These are phyloP conservation scores for Scaptomyza pallida DNA, from an alignment of 1,140 invertebrate species.

Conservation along the genomic window DNA sequence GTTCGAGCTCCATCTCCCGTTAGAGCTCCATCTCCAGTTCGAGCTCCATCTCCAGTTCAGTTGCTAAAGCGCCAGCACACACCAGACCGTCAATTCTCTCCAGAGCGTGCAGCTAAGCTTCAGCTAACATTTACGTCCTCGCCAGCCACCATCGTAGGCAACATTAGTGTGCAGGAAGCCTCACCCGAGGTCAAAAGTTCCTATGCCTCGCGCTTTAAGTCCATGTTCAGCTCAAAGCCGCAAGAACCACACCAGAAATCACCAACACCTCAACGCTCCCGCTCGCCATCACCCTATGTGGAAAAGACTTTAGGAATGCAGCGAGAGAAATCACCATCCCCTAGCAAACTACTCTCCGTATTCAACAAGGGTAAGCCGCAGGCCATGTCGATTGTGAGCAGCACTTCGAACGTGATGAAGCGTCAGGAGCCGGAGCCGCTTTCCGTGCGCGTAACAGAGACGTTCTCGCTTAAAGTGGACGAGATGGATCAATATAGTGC, in stretches of 20 bases:
- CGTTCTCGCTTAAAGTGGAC: slow-evolving; percentile 79
- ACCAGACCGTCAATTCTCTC: slow-evolving; percentile 62
- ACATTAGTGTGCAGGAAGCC: slow-evolving; percentile 45
- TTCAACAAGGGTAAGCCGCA: slow-evolving; percentile 61
- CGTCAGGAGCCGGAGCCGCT: slow-evolving; percentile 64
- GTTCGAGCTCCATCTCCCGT: background rate
- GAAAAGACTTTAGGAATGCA: slow-evolving; percentile 3
- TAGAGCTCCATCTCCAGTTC: background rate
- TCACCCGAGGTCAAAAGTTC: slow-evolving; percentile 63
- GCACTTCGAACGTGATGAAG: slow-evolving; percentile 51
- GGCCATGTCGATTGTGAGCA: slow-evolving; percentile 61
- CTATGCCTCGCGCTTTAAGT: slow-evolving; percentile 72
- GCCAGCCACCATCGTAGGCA: slow-evolving; percentile 16
- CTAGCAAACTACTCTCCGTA: slow-evolving; percentile 55
- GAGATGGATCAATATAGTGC: slow-evolving; percentile 80
- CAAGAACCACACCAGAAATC: slow-evolving; percentile 51
- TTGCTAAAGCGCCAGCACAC: slow-evolving; percentile 72
- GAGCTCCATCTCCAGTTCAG: slow-evolving; percentile 11
- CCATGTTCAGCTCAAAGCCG: slow-evolving; percentile 63
- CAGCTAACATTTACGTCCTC: slow-evolving; percentile 9
- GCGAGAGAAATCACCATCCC: slow-evolving; percentile 69
- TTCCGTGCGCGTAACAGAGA: slow-evolving; percentile 73
- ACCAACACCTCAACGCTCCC: slow-evolving; percentile 48
- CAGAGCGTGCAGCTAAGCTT: slow-evolving; percentile 53
- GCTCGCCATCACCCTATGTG: slow-evolving; percentile 42